Evolutionary conservation across 1,140 invertebrate species (phyloP).

Genomic region (Hirudo medicinalis): DNA sequence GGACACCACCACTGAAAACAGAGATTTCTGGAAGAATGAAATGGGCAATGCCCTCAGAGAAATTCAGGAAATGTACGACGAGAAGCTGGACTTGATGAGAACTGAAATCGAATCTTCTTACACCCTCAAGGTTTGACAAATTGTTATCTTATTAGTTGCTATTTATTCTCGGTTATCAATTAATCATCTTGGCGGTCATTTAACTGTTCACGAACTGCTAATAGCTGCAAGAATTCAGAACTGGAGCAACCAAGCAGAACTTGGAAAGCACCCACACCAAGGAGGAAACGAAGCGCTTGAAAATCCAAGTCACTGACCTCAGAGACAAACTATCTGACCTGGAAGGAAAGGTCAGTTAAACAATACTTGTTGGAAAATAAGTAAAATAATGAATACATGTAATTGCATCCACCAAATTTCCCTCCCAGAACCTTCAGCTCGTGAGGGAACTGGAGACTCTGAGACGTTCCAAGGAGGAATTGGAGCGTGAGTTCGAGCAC

Average conservation of each 20-base stretch:
- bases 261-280: constrained; percentile 43
- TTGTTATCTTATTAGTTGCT: not conserved
- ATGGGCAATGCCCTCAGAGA: constrained; percentile 17
- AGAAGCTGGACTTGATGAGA: constrained; percentile 28
- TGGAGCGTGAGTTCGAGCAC: constrained; percentile 22
- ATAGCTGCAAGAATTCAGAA: constrained; percentile 44
- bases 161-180: not conserved
- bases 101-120: constrained; percentile 28
- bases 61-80: constrained; percentile 22
- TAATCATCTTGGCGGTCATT: not conserved
- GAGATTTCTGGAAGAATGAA: constrained; percentile 24
- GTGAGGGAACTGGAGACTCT: constrained; percentile 20
- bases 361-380: not conserved
- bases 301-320: constrained; percentile 39
- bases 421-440: constrained; percentile 15
- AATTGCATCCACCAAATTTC: not conserved
- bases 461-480: constrained; percentile 21
- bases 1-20: constrained; percentile 22
- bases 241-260: constrained; percentile 43
- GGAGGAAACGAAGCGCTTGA: constrained; percentile 43
- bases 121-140: constrained; percentile 20
- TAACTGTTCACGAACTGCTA: not conserved
- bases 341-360: constrained; percentile 40
- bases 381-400: too few species aligned
- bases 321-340: constrained; percentile 41